Evolutionary conservation across 2,797 vertebrate species (phyloP), one percentile per base, ranked within the genome.

Genomic region (Halcyon smyrnensis): DNA sequence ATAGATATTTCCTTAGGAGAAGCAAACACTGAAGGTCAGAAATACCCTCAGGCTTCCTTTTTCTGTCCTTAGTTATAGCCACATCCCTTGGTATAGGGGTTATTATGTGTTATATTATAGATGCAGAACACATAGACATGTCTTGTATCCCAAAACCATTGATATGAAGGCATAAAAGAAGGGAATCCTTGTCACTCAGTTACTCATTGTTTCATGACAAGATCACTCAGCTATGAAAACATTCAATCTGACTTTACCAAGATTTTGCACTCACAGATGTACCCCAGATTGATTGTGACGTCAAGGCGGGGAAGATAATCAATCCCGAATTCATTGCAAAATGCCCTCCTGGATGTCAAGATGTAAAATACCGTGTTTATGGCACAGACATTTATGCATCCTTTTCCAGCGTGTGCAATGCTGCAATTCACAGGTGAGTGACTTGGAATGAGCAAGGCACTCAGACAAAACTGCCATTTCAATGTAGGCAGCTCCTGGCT

Each of bases 391-490:
- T 99, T 87, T 99, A 99, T 5, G 99, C 99, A 36, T 99, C 99
- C 78, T 99, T 99, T 96, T 99, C 99, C 98, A 99, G 99, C 46
- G 98, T 99, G 95, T 99, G 99, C 68, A 98, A 98, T 0, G 99
- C 99, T 37, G 99, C 99, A 41, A 98, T 99, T 95, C 99, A 99
- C 98, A 99, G 98, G 99, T 99, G 84, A 93, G 98, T 62, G 59
- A 56, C 30, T 45, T 62, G 34, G 71, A 92, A 79, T 32, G 67
- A 39, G 53, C 64, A 41, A 48, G 19, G 15, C 15, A 39, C 15
- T 86, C 67, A 19, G 15, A 70, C 10, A 77, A 78, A 87, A 59
- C 6, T 3, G 1, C 32, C 28, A 30, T 76, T 70, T 78, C 51
- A n/a, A 9, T 15, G 19, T 28, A 73, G 36, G 20, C 15, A 75